Evolutionary conservation across 2,113 vertebrate species (phyloP), one percentile per base, ranked within the genome.

Genomic region (Pangasianodon hypophthalmus): DNA sequence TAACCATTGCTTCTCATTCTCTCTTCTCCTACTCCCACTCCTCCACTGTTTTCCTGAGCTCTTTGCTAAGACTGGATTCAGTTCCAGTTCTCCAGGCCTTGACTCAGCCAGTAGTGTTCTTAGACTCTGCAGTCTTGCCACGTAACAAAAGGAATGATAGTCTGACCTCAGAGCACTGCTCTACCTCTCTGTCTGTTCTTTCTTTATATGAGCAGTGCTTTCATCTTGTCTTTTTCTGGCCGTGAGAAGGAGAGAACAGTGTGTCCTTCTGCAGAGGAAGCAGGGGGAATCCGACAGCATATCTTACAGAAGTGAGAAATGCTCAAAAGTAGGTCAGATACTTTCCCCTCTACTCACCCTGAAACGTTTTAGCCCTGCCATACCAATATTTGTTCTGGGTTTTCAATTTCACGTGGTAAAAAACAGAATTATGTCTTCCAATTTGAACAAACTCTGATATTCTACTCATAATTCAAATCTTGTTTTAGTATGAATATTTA

Each of bases 291-390:
- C 91, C 52, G 24, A 90, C 84, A 88, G 90, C 91, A 92, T 93
- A 92, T 93, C 90, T 92, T 88, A 92, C 84, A 92, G 87, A 92
- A 93, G 92, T 92, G 91, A 92, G 91, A 94, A 93, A 93, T 92
- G 88, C 80, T 92, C 69, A 90, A 93, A 95, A 95, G 93, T 95
- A 95, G 95, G 95, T 95, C 95, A 95, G 92, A 93, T 94, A 92
- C 85, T 94, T 95, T 94, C 87, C 92, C 93, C 93, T 90, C 92
- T 84, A 88, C 7, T 81, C 50, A 50, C 91, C 90, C 88, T 50
- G 92, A 85, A 62, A 87, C 92, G 1, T 88, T 75, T 92, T 56
- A 90, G 81, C 52, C 52, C 82, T 50, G 62, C 85, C 87, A 54
- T 92, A 93, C 84, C 88, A 91, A 87, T 87, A 92, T 91, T 85